phyloP scores from a whole-genome alignment of 2,113 vertebrate species.

The Macrotis lagotis region DNA sequence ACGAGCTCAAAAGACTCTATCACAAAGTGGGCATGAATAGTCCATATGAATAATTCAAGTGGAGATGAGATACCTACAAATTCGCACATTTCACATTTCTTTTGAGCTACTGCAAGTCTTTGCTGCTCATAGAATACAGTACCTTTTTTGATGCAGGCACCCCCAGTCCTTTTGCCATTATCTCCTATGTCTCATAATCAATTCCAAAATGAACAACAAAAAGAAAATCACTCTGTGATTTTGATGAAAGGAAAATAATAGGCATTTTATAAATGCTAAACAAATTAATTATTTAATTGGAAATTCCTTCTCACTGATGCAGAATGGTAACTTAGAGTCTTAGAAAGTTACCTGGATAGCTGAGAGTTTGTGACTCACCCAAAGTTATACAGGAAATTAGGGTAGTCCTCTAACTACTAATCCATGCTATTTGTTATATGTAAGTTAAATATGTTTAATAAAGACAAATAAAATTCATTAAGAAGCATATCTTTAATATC shows the following conservation, averaged over 20 bases:
- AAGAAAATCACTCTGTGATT: neutral
- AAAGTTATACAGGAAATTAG: neutral
- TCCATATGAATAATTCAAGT: too few relatives aligned
- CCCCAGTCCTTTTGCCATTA: neutral
- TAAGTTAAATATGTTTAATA: neutral
- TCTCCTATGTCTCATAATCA: neutral
- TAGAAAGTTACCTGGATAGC: neutral
- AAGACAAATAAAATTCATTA: neutral
- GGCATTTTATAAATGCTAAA: neutral
- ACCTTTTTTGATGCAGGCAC: neutral
- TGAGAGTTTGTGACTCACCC: neutral
- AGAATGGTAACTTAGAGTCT: neutral
- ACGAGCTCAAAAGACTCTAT: neutral
- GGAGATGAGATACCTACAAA: neutral
- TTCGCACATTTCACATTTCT: neutral
- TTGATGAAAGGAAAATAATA: neutral
- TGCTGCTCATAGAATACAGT: neutral
- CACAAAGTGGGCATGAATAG: neutral
- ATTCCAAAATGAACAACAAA: neutral
- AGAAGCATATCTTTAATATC: neutral
- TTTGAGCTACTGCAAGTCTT: neutral
- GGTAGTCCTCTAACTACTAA: neutral
- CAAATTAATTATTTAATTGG: neutral
- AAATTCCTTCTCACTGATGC: neutral
- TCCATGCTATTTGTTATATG: neutral